Percentiles rank a stretch among this genome's conserved stretches.
Evolutionary conservation across 2,888 invertebrate species (phyloP).

Genomic region (Drosophila falleni): DNA sequence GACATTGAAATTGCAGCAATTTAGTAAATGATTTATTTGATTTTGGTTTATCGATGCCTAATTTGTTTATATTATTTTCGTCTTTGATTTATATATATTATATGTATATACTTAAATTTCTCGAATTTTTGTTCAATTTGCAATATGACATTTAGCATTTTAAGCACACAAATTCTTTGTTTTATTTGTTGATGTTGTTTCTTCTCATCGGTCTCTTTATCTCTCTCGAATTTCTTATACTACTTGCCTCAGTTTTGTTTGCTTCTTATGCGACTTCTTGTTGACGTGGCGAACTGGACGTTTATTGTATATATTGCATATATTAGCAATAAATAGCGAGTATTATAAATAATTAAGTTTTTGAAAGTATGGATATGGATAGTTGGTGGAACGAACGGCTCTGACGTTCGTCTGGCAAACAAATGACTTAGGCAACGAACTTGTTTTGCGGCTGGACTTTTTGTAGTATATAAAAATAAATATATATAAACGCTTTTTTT

Average conservation of each 20-base stretch:
- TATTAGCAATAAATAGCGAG: constrained; percentile 62
- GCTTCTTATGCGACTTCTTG: constrained; percentile 58
- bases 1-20: constrained; percentile 57
- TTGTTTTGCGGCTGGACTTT: constrained; percentile 57
- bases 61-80: constrained; percentile 30
- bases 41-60: constrained; percentile 22
- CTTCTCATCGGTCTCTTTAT: background rate
- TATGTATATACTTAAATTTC: constrained; percentile 6
- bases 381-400: constrained; percentile 34
- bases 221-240: constrained; percentile 37
- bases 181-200: constrained; percentile 21
- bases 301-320: constrained; percentile 49
- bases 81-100: constrained; percentile 38
- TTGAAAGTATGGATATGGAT: constrained; percentile 59
- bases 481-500: constrained; percentile 4
- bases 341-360: constrained; percentile 54
- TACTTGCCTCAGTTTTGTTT: constrained; percentile 62
- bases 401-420: constrained; percentile 51
- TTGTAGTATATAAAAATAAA: constrained; percentile 5
- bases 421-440: constrained; percentile 78
- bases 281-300: constrained; percentile 59
- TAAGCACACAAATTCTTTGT: constrained; percentile 27
- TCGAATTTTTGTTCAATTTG: constrained; percentile 14
- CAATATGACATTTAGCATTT: constrained; percentile 56
- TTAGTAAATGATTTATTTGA: constrained; percentile 47